A percentile compares a stretch with the other conserved stretches of the same genome.
Conservation (phyloP, 2,888 invertebrate species). For the Macaria notata region DNA sequence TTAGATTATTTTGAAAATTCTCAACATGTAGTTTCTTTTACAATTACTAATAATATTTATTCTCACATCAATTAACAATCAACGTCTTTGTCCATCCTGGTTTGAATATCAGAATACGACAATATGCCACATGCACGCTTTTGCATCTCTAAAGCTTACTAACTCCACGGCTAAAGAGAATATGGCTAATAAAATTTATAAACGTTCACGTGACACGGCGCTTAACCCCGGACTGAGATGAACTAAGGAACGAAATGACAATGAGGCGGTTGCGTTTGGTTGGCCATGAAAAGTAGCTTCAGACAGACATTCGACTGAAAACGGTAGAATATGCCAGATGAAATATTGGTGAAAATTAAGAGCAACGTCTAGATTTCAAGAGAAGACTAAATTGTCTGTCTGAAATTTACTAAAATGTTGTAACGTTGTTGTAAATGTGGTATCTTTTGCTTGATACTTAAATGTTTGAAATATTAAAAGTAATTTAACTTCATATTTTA, state of each 20-base stretch:
- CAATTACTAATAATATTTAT: too few species aligned
- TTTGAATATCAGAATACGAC: too few species aligned
- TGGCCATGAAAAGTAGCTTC: slow-evolving; percentile 42
- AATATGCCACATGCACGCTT: too few species aligned
- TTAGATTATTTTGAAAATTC: too few species aligned
- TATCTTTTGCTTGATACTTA: too few species aligned
- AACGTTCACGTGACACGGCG: slow-evolving; percentile 75
- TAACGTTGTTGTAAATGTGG: too few species aligned
- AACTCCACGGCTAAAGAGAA: slow-evolving; percentile 3
- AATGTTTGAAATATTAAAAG: too few species aligned
- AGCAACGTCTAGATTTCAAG: slow-evolving; percentile 2
- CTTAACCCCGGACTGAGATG: slow-evolving; percentile 62
- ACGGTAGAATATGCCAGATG: slow-evolving; percentile 3
- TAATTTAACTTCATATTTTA: too few species aligned
- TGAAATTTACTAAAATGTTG: background rate
- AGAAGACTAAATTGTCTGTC: slow-evolving; percentile 6
- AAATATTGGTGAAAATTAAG: slow-evolving; percentile 11
- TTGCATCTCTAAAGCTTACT: too few species aligned
- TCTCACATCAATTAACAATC: too few species aligned
- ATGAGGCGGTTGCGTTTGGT: slow-evolving; percentile 55
- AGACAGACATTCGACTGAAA: slow-evolving; percentile 7
- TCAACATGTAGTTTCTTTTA: too few species aligned
- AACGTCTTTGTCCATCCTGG: too few species aligned
- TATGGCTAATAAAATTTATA: slow-evolving; percentile 76
- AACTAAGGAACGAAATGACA: slow-evolving; percentile 57